Conservation (phyloP, 92 coral and sea anemone species). For the Actinostola sp. region DNA sequence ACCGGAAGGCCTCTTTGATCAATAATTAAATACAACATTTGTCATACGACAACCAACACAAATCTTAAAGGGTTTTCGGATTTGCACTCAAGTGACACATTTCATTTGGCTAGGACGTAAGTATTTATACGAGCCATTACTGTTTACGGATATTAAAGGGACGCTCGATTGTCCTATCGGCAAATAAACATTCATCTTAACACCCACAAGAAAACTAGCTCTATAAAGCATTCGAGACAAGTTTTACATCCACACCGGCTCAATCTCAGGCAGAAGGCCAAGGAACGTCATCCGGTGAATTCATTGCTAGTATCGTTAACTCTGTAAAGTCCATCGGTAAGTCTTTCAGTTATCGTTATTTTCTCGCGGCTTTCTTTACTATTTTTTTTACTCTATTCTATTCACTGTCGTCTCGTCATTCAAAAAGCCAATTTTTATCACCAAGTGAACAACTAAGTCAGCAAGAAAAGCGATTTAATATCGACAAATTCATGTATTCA, state of each 20-base stretch:
- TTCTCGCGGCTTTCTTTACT: too few species aligned
- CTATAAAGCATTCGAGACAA: slow-evolving; percentile 13
- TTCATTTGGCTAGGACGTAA: slow-evolving; percentile 63
- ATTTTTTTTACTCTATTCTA: too few species aligned
- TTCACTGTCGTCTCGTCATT: too few species aligned
- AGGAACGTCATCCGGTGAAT: not conserved
- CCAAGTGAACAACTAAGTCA: too few species aligned
- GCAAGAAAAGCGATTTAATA: too few species aligned
- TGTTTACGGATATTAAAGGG: slow-evolving; percentile 30
- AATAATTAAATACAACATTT: not conserved
- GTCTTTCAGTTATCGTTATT: too few species aligned
- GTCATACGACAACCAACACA: slow-evolving; percentile 1
- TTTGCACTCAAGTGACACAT: slow-evolving; percentile 63
- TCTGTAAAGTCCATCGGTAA: too few species aligned
- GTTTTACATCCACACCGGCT: not conserved
- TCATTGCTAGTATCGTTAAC: too few species aligned
- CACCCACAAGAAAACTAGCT: slow-evolving; percentile 11
- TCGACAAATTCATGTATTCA: too few species aligned
- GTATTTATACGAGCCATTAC: slow-evolving; percentile 6
- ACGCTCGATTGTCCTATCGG: slow-evolving; percentile 20
- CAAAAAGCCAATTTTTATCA: too few species aligned
- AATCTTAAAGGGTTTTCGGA: slow-evolving; percentile 64
- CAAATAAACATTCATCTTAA: slow-evolving; percentile 26
- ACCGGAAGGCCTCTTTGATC: slow-evolving; percentile 23
- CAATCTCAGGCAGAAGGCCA: not conserved